A percentile compares a stretch with the other conserved stretches of the same genome.
Evolutionary conservation across 2,797 vertebrate genomes (phyloP).

Genomic region (Notoglanidium macrostoma): DNA sequence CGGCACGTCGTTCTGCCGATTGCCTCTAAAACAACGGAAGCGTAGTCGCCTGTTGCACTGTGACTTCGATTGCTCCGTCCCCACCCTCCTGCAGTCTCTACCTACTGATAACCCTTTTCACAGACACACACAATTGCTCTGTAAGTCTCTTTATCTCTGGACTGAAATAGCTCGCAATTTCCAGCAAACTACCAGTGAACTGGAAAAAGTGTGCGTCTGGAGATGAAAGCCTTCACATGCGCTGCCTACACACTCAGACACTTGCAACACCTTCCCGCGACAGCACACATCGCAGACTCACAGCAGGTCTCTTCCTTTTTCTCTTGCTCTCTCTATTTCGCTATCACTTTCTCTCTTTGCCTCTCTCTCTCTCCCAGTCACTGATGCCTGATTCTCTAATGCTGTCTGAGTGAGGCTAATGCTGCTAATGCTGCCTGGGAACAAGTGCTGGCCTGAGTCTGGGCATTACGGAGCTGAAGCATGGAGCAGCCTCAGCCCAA

Average conservation of each 20-base stretch:
- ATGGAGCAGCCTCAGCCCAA: constrained; percentile 69
- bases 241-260: constrained; percentile 77
- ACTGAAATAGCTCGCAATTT: constrained; percentile 54
- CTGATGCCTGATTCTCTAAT: constrained; percentile 24
- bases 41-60: constrained; percentile 73
- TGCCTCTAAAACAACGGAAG: constrained; percentile 58
- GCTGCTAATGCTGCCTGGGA: constrained; percentile 48
- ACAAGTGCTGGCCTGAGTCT: constrained; percentile 24
- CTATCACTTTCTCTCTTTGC: constrained; percentile 55
- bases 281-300: constrained; percentile 73
- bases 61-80: constrained; percentile 58
- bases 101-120: constrained; percentile 58
- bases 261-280: constrained; percentile 80
- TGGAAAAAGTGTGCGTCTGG: constrained; percentile 76
- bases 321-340: constrained; percentile 24
- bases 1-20: constrained; percentile 58
- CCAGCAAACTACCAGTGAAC: constrained; percentile 66
- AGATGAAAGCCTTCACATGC: constrained; percentile 85
- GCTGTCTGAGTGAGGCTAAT: constrained; percentile 44
- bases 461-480: constrained; percentile 47
- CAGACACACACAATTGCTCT: constrained; percentile 49
- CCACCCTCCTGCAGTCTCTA: constrained; percentile 61
- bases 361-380: not conserved
- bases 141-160: constrained; percentile 11
- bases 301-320: constrained; percentile 68